Percentiles rank a stretch among this genome's conserved stretches.
phyloP scores from a whole-genome alignment of 2,888 invertebrate genomes.

The Emmelina monodactyla region DNA sequence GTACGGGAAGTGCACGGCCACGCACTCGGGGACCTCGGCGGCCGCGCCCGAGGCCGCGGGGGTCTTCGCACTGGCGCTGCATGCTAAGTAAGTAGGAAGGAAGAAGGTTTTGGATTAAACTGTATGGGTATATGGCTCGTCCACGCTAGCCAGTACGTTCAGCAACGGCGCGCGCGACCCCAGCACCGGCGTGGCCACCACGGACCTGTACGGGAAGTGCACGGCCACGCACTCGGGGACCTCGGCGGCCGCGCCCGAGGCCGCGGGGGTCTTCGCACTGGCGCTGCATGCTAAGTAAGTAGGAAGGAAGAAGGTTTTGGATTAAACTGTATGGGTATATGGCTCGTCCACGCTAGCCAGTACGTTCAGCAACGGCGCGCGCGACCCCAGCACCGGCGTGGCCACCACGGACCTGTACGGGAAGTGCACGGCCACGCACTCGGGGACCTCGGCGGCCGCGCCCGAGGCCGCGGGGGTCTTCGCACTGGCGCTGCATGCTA shows the following conservation, averaged over 20 bases:
- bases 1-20: conserved; percentile 98
- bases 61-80: conserved; percentile 95
- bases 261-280: conserved; percentile 97
- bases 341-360: conserved; percentile 98
- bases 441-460: conserved; percentile 98
- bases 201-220: conserved; percentile 98
- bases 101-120: too few relatives aligned
- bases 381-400: conserved; percentile 97
- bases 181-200: conserved; percentile 98
- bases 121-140: too few relatives aligned
- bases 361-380: conserved; percentile 98
- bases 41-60: conserved; percentile 99
- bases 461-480: conserved; percentile 99
- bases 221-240: conserved; percentile 99
- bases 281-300: conserved; percentile 98
- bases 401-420: conserved; percentile 99
- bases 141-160: conserved; percentile 97
- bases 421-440: conserved; percentile 99
- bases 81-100: conserved; percentile 86
- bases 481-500: conserved; percentile 96
- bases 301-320: too few relatives aligned
- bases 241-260: conserved; percentile 98
- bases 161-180: conserved; percentile 98
- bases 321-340: too few relatives aligned
- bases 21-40: conserved; percentile 98